Percentiles rank a stretch among this genome's conserved stretches.
phyloP scores from a whole-genome alignment of 2,888 invertebrate species.

The Buathra laborator region DNA sequence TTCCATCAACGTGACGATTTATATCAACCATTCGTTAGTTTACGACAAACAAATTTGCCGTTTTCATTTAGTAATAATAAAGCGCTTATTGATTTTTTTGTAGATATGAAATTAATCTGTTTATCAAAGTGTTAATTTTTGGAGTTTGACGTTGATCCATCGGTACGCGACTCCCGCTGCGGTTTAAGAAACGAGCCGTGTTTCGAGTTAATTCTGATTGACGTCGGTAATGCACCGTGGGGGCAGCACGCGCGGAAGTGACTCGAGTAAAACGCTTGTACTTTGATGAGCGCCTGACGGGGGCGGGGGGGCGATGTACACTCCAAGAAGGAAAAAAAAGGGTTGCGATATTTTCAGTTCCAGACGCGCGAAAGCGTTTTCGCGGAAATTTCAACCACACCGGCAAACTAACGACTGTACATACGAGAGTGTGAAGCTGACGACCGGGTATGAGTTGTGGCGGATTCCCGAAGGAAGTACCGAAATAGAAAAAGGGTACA shows the following conservation, averaged over 20 bases:
- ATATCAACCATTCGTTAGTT: background rate
- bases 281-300: constrained; percentile 42
- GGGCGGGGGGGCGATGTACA: constrained; percentile 26
- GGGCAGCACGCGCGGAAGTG: constrained; percentile 46
- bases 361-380: constrained; percentile 47
- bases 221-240: constrained; percentile 52
- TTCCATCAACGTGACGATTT: background rate
- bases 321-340: constrained; percentile 25
- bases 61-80: background rate
- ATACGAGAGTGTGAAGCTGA: constrained; percentile 62
- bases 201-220: constrained; percentile 55
- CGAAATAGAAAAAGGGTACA: constrained; percentile 66
- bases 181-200: constrained; percentile 2
- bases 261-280: constrained; percentile 44
- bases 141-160: constrained; percentile 12
- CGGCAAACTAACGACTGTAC: constrained; percentile 38
- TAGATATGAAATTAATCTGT: background rate
- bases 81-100: background rate
- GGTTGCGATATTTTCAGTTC: constrained; percentile 25
- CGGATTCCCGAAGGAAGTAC: constrained; percentile 69
- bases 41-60: background rate
- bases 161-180: background rate
- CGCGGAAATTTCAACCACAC: constrained; percentile 59
- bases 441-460: constrained; percentile 41
- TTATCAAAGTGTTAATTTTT: background rate